A percentile compares a stretch with the other conserved stretches of the same genome.
Conservation (phyloP, 1,140 invertebrate species). For the Alviniconcha marisindica region DNA sequence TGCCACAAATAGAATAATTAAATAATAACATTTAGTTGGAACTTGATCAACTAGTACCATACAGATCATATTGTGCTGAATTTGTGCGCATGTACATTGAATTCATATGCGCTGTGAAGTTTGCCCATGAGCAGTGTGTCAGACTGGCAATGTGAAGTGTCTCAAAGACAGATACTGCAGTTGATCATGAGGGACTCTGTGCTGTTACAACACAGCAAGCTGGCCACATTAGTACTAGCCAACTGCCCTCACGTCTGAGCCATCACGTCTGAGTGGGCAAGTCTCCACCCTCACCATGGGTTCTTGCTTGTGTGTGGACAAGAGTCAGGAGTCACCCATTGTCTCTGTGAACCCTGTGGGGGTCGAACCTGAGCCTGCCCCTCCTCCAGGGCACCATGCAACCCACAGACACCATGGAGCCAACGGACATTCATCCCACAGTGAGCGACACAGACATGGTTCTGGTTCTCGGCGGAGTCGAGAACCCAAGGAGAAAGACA, state of each 20-base stretch:
- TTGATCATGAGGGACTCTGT: not conserved
- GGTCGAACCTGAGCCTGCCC: constrained; percentile 22
- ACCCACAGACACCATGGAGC: constrained; percentile 32
- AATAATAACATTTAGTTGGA: no score
- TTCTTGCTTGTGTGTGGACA: constrained; percentile 35
- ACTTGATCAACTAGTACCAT: no score
- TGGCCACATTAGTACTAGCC: no score
- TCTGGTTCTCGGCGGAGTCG: constrained; percentile 36
- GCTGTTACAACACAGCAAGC: not conserved
- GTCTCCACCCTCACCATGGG: constrained; percentile 9
- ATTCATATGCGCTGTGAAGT: not conserved
- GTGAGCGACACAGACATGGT: constrained; percentile 25
- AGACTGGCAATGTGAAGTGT: not conserved
- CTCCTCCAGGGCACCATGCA: not conserved
- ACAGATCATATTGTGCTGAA: no score
- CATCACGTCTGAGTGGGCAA: not conserved
- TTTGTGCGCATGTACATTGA: no score
- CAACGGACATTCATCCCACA: constrained; percentile 26
- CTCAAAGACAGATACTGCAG: not conserved
- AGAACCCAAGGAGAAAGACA: constrained; percentile 51
- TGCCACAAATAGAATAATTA: no score
- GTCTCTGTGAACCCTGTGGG: constrained; percentile 16
- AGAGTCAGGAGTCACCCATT: constrained; percentile 30
- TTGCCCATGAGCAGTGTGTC: not conserved
- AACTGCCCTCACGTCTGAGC: no score